phyloP scores from a whole-genome alignment of 2,113 vertebrate genomes.

The Hiodon tergisus region DNA sequence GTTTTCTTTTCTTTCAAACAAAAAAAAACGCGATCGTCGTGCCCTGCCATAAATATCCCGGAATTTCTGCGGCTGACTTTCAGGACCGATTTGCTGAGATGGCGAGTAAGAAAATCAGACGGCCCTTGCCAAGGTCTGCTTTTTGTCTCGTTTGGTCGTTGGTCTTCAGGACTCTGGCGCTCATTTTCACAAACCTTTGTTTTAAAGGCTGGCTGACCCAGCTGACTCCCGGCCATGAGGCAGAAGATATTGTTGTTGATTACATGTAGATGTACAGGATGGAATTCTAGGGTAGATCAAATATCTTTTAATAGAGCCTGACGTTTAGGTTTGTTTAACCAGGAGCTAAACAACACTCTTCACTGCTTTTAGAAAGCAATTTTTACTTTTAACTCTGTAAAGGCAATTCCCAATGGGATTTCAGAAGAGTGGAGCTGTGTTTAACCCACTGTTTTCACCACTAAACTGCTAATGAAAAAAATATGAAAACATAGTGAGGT shows the following conservation, averaged over 20 bases:
- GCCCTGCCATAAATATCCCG: neutral
- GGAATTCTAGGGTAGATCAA: neutral
- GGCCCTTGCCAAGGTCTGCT: constrained; percentile 11
- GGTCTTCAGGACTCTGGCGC: constrained; percentile 1
- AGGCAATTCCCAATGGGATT: too few species aligned
- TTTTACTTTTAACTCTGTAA: too few species aligned
- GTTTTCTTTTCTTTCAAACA: neutral
- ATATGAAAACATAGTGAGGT: too few species aligned
- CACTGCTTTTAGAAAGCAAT: neutral
- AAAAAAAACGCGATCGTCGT: neutral
- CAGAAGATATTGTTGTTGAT: neutral
- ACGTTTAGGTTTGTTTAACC: neutral
- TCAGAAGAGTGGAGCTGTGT: too few species aligned
- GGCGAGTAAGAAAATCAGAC: neutral
- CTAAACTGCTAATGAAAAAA: too few species aligned
- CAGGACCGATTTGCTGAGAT: neutral
- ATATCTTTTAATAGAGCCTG: neutral
- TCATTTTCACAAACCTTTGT: constrained; percentile 10
- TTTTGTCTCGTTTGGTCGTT: neutral
- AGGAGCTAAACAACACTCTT: neutral
- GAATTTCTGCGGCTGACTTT: constrained; percentile 9
- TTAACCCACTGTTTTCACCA: too few species aligned
- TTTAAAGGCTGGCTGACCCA: neutral
- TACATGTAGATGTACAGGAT: neutral
- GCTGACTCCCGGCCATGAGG: neutral